phyloP scores from a whole-genome alignment of 2,888 invertebrate species.

The Amphimallon solstitiale region DNA sequence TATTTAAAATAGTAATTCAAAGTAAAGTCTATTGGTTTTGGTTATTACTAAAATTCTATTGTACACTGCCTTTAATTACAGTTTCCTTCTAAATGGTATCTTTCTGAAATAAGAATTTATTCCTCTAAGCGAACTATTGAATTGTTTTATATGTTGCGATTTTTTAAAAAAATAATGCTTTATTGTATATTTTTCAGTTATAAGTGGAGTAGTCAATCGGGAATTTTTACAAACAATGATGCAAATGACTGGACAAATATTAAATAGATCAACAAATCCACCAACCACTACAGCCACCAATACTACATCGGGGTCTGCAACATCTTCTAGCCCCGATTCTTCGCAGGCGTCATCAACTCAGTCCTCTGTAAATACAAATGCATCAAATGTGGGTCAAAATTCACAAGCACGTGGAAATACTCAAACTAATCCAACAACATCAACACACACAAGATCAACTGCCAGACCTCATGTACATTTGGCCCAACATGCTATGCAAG shows the following conservation, averaged over 20 bases:
- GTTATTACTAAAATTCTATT: too few relatives aligned
- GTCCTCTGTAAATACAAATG: slow-evolving; percentile 43
- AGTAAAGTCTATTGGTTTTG: too few relatives aligned
- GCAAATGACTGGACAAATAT: slow-evolving; percentile 66
- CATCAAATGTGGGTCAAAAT: slow-evolving; percentile 57
- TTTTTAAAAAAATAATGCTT: too few relatives aligned
- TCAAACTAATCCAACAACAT: slow-evolving; percentile 76
- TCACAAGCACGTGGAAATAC: slow-evolving; percentile 70
- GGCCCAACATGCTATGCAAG: slow-evolving; percentile 68
- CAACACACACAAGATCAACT: slow-evolving; percentile 76
- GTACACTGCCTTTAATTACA: too few relatives aligned
- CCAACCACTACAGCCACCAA: slow-evolving; percentile 43
- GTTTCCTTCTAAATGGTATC: too few relatives aligned
- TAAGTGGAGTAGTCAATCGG: slow-evolving; percentile 61
- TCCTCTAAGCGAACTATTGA: background rate
- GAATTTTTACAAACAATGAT: slow-evolving; percentile 69
- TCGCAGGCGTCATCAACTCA: slow-evolving; percentile 27
- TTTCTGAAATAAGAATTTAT: too few relatives aligned
- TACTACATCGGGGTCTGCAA: slow-evolving; percentile 45
- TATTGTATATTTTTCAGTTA: slow-evolving; percentile 53
- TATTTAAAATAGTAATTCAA: too few relatives aligned
- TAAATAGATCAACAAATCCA: slow-evolving; percentile 48
- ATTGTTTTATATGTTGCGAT: slow-evolving; percentile 45
- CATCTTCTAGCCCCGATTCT: slow-evolving; percentile 37
- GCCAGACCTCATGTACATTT: slow-evolving; percentile 74